Base-by-base conservation (phyloP, 2,888 invertebrate species). In the Leptothorax acervorum region DNA sequence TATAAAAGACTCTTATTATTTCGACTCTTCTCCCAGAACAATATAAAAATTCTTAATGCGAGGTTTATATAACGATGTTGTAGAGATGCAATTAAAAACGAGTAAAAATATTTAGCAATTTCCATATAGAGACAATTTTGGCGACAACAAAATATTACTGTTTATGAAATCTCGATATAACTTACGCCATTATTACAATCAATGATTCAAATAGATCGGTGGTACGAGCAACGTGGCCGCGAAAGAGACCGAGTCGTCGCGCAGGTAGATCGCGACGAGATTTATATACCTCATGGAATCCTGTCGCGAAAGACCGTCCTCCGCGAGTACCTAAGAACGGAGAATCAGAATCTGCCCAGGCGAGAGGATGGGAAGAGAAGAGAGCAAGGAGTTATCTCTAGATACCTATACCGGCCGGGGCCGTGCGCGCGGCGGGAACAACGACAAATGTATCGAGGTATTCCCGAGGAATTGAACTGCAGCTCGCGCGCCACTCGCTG, bases 361-460 rank as follows among this genome's bases (percentile, higher is more conserved):
- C 6, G 15, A 35, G 35, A 42, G n/a, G 39, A 42, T 3, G 39
- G 31, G 55, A 53, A 39, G 63, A 60, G 60, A 31, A 48, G 31
- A 45, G 81, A 35, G 84, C 71, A 85, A 85, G 86, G 84, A 86
- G 87, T 87, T 86, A 87, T 88, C 83, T 66, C 65, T 51, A 86
- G 79, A 83, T 84, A 86, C 23, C 23, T 85, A 83, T 65, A 60
- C 57, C 63, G 79, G 57, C 55, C 83, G 68, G 60, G 79, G 57
- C 55, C 83, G 68, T 73, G 85, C 68, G 84, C 57, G 71, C 70
- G 18, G 83, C 85, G 74, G 88, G 84, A 88, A 88, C 90, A 90
- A 92, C 92, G 93, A 94, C 94, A 93, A 94, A 94, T 94, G 93
- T 94, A 94, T 94, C 93, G 93, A 93, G 93, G 93, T 93, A 93